Base-by-base conservation (phyloP, 2,113 vertebrate species). In the Saguinus midas region DNA sequence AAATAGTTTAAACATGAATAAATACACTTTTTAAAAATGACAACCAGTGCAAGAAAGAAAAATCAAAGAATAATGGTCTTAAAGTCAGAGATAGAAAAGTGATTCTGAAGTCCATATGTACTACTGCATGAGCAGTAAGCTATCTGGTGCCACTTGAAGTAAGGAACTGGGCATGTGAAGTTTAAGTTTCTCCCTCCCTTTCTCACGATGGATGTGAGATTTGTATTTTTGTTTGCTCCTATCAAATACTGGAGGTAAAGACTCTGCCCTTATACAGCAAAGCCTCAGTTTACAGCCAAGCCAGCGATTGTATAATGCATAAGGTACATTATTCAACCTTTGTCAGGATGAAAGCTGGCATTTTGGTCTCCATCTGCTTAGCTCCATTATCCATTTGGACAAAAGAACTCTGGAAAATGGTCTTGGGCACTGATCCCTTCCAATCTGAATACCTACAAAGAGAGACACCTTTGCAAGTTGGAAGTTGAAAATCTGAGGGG, bases 1-100 rank as follows among this genome's bases (percentile, higher is more conserved):
- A 68, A 80, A 85, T 72, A 78, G 29, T 50, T 81, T 72, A 85
- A 76, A 95, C 21, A 75, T 86, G 43, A 61, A n/a, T 78, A 37
- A 89, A 68, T 20, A 20, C 43, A 55, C 3, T 83, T 50, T 57
- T 10, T 66, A 58, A 95, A 90, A 76, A 96, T 84, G 52, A 58
- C 18, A 70, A 58, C 3, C 9, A 72, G 14, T 57, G 1, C 14
- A 79, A 45, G 75, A 37, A 52, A 93, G n/a, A 89, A 76, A 10
- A 10, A 52, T 10, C 8, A 18, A 80, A 14, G 20, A 91, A 75
- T 13, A 37, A 12, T 10, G 14, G 14, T 3, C 20, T 50, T 57
- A 35, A 50, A 68, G 20, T 72, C 73, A 57, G 9, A 89, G 23
- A 89, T 2, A 84, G 27, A 20, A 58, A 79, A 94, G 35, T 68